phyloP scores from a whole-genome alignment of 2,888 invertebrate genomes.

The Parnassius glacialis region DNA sequence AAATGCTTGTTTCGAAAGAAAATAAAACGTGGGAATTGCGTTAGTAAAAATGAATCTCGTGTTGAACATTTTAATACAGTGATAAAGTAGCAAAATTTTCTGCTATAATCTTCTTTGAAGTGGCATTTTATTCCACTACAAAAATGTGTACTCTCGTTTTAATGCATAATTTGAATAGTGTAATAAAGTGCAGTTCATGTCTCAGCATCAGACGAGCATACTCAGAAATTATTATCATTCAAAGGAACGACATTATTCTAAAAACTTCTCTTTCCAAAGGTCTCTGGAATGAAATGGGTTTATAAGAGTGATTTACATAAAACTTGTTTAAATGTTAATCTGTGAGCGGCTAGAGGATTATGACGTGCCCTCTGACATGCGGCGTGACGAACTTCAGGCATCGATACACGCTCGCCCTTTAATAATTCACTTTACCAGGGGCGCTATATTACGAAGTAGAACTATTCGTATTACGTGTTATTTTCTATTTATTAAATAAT shows the following conservation, averaged over 20 bases:
- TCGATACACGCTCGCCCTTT: slow-evolving; percentile 43
- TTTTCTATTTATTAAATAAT: not conserved
- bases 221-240: slow-evolving; percentile 27
- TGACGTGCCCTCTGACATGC: slow-evolving; percentile 54
- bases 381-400: slow-evolving; percentile 34
- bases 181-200: slow-evolving; percentile 26
- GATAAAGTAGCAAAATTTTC: slow-evolving; percentile 10
- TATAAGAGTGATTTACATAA: slow-evolving; percentile 70
- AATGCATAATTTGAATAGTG: slow-evolving; percentile 26
- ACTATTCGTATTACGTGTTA: not conserved
- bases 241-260: slow-evolving; percentile 29
- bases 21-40: slow-evolving; percentile 8
- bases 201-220: slow-evolving; percentile 16
- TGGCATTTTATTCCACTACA: slow-evolving; percentile 23
- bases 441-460: slow-evolving; percentile 7
- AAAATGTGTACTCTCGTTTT: slow-evolving; percentile 22
- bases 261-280: slow-evolving; percentile 41
- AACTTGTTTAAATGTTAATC: slow-evolving; percentile 80
- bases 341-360: slow-evolving; percentile 47
- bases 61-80: slow-evolving; percentile 12
- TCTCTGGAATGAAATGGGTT: slow-evolving; percentile 50
- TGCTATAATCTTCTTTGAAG: slow-evolving; percentile 20
- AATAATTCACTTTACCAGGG: slow-evolving; percentile 43
- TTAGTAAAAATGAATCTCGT: slow-evolving; percentile 9
- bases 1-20: not conserved